Evolutionary conservation across 1,140 invertebrate species (phyloP), one percentile per base, ranked within the genome.

Genomic region (Babylonia areolata): DNA sequence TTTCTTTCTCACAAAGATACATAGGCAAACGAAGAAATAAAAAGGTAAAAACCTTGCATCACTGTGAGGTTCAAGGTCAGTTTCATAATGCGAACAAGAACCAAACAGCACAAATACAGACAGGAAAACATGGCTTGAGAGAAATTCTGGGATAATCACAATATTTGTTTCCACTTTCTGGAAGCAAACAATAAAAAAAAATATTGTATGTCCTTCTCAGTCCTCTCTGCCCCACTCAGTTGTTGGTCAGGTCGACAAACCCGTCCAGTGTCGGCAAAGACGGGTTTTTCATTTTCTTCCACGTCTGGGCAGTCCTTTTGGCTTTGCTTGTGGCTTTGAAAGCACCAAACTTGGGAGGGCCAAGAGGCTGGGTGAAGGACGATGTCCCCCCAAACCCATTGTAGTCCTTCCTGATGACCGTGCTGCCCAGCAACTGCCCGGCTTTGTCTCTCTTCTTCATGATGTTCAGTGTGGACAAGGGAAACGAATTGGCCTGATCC

Each of bases 381-480:
- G 82, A 84, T 17, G 82, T 84, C 6, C 64, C 69, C 64, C 82
- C 82, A 12, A 84, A n/a, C 17, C 82, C 82, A 31, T 84, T 33
- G n/a, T 84, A 84, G 69, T 84, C 82, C 23, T 84, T 73, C 23
- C 82, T 73, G 39, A 84, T 33, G 37, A 84, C 31, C 3, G 82
- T 84, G 11, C 40, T 80, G 58, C 82, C 31, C 20, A 84, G 31
- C 28, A 84, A 33, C 39, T 75, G 64, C 5, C 82, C 64, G 3
- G 64, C 31, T 12, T 42, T 73, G 20, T 84, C 54, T 1, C 82
- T 33, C 40, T 84, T 84, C 82, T 84, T 84, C 82, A 84, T 84
- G 58, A 84, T 84, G 64, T 84, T 84, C 28, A 84, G 64, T 2
- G 64, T n/a, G 37, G 82, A 84, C 82, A 84, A 31, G 40, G 82